These are phyloP conservation scores for Capreolus pygargus DNA, from an alignment of 2,113 vertebrate species.

Conservation along the genomic window DNA sequence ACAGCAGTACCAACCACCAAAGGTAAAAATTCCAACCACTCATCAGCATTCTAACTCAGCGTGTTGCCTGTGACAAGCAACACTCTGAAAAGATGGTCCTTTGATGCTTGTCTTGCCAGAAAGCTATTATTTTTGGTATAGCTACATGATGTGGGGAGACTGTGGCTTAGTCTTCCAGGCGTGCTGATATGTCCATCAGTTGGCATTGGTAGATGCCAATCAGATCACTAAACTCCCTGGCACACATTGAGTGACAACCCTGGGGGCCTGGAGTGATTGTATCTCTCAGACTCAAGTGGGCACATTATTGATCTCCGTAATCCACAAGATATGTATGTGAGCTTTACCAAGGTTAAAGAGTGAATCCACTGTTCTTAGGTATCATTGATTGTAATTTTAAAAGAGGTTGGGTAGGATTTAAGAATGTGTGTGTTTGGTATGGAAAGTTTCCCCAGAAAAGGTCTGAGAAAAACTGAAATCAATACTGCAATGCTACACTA, in stretches of 20 bases:
- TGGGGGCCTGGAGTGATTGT: not conserved
- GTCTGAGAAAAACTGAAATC: constrained; percentile 52
- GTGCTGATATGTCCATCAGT: constrained; percentile 1
- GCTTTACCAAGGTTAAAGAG: not conserved
- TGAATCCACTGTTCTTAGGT: not conserved
- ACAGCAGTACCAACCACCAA: not conserved
- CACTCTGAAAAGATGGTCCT: constrained; percentile 59
- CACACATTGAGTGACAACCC: not conserved
- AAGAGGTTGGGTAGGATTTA: not conserved
- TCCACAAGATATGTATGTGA: not conserved
- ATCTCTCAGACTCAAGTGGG: constrained; percentile 57
- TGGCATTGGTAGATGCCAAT: not conserved
- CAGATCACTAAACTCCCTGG: not conserved
- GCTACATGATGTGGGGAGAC: constrained; percentile 46
- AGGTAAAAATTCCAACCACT: constrained; percentile 32
- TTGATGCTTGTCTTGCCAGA: constrained; percentile 59
- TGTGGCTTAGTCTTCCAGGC: constrained; percentile 60
- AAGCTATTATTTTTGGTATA: constrained; percentile 60
- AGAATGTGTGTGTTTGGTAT: not conserved
- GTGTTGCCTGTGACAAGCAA: constrained; percentile 26
- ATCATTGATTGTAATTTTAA: constrained; percentile 24
- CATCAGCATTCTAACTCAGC: constrained; percentile 57
- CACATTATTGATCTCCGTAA: not conserved
- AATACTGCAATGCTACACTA: constrained; percentile 57
- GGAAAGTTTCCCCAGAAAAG: constrained; percentile 76